Evolutionary conservation across 2,888 invertebrate genomes (phyloP), one percentile per base, ranked within the genome.

Genomic region (Melanargia galathea): DNA sequence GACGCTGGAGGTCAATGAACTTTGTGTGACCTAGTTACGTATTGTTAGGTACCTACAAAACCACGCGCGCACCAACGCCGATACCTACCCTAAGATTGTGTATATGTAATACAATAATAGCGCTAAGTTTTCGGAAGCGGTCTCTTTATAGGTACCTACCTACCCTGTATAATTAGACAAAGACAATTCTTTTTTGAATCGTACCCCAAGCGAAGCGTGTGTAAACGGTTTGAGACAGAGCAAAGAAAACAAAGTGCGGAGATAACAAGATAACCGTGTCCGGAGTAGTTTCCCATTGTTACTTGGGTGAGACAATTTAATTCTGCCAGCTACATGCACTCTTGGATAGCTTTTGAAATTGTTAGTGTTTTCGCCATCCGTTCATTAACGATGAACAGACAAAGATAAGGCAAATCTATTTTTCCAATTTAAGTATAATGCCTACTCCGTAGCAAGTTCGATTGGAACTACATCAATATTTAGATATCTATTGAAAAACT

Each of bases 221-320:
- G 63, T 60, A 58, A 60, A 57, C 64, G 59, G 62, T 63, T 70
- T 65, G 54, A 67, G 63, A 60, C 60, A 64, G 65, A 64, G 66
- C 62, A 68, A 70, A 71, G 71, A 72, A 74, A 79, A 82, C 78
- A 80, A 81, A 78, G 74, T 80, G 75, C 73, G 77, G 76, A 81
- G 79, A 80, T 83, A 87, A 85, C 84, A 82, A 83, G 82, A 84
- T 86, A 84, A 87, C 84, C 78, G 80, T 74, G 75, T 81, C 78
- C 77, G 58, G 60, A 68, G 70, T 81, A 85, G 80, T 85, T 83
- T 79, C 75, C 80, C 77, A 79, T 81, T 81, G 82, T 78, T 81
- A 86, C 82, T 83, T 75, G 77, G 80, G 80, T 78, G 79, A 80
- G 83, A 85, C 87, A 86, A 86, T 86, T 87, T 86, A 85, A 85